Conservation (phyloP, 2,797 vertebrate genomes). For the Borostomias antarcticus region DNA sequence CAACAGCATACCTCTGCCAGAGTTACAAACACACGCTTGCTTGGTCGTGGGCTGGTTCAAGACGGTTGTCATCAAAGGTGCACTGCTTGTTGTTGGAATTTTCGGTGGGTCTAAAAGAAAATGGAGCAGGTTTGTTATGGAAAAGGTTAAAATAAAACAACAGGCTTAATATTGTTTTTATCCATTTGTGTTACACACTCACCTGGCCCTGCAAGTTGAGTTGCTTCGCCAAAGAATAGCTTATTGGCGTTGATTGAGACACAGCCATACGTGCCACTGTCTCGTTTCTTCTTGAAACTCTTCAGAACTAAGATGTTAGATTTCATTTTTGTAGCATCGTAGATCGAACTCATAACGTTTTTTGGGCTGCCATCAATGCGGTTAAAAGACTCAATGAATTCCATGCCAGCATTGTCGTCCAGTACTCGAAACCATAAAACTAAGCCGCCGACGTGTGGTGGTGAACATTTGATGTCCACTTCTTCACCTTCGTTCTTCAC, state of each 20-base stretch:
- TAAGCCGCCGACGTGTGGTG: accelerated
- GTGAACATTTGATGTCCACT: not conserved
- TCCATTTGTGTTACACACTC: constrained; percentile 9
- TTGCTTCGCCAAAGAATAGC: constrained; percentile 35
- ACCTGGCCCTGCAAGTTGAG: constrained; percentile 54
- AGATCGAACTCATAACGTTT: too few species aligned
- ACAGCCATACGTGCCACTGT: constrained; percentile 69
- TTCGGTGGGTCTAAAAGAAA: not conserved
- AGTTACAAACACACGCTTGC: constrained; percentile 17
- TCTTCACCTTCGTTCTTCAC: not conserved
- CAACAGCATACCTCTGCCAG: not conserved
- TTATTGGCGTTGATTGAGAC: not conserved
- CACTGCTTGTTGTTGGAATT: not conserved
- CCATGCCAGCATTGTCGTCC: constrained; percentile 19
- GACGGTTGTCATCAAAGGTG: not conserved
- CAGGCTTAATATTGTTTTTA: not conserved
- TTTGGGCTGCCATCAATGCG: accelerated
- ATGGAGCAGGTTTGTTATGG: not conserved
- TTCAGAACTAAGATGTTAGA: not conserved
- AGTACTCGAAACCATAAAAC: constrained; percentile 56
- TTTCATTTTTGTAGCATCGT: not conserved
- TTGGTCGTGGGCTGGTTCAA: not conserved
- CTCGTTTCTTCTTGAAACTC: not conserved
- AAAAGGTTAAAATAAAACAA: not conserved
- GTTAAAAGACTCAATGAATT: constrained; percentile 53